Conservation (phyloP, 2,797 vertebrate genomes). For the Halcyon chelicuti region DNA sequence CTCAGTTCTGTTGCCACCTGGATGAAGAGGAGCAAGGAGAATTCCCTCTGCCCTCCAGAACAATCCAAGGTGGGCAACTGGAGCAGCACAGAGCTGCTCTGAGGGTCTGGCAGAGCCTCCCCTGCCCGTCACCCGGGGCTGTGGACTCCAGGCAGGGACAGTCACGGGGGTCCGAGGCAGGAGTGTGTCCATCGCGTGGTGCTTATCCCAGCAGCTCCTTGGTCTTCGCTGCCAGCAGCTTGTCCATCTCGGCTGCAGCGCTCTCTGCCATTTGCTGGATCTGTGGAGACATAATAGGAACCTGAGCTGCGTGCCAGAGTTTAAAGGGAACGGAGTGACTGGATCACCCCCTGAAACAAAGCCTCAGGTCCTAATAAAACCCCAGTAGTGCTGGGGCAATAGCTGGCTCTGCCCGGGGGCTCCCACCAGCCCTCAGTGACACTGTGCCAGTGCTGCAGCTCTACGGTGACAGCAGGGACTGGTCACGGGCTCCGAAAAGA, state of each 20-base stretch:
- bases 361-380: background rate
- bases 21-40: background rate
- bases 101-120: background rate
- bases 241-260: conserved; percentile 85
- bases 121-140: background rate
- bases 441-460: background rate
- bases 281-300: conserved; percentile 72
- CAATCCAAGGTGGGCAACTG: fast-evolving
- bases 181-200: background rate
- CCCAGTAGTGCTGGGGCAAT: background rate
- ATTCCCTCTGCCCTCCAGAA: background rate
- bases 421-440: background rate
- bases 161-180: fast-evolving
- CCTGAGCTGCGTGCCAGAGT: background rate
- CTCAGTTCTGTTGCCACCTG: background rate
- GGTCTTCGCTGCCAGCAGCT: conserved; percentile 89
- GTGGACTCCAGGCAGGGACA: background rate
- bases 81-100: background rate
- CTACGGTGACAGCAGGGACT: background rate
- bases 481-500: background rate
- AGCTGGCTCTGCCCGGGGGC: background rate
- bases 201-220: conserved; percentile 91
- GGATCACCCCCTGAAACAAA: background rate
- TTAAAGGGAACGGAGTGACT: background rate
- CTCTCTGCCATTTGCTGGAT: conserved; percentile 93